Percentiles rank a stretch among this genome's conserved stretches.
These are phyloP conservation scores for Cheracebus regulus DNA, from an alignment of 2,797 vertebrate genomes.

Conservation along the genomic window DNA sequence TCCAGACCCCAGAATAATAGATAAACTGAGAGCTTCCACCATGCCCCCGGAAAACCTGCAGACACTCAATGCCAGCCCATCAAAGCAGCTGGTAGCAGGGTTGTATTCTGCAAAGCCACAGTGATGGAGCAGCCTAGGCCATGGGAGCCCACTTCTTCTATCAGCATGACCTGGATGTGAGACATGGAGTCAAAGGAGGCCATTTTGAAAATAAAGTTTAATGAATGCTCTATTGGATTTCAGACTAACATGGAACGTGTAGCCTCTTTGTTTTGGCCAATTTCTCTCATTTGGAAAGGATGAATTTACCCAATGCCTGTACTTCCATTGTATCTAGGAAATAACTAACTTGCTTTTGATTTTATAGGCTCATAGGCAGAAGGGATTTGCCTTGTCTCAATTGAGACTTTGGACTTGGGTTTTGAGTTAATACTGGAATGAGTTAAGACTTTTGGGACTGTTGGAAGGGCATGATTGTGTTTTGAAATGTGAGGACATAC, in stretches of 20 bases:
- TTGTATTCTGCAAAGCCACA: background rate
- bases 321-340: background rate
- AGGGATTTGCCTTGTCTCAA: background rate
- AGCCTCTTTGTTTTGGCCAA: background rate
- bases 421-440: background rate
- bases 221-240: background rate
- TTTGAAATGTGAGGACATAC: background rate
- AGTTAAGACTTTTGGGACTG: background rate
- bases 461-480: background rate
- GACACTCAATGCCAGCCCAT: background rate
- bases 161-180: background rate
- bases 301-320: background rate
- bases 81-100: background rate
- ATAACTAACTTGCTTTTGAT: background rate
- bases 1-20: background rate
- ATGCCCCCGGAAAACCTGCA: background rate
- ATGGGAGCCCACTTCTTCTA: background rate
- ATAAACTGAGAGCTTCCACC: background rate
- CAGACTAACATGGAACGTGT: background rate
- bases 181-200: background rate
- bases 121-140: background rate
- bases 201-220: background rate
- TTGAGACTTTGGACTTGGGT: background rate
- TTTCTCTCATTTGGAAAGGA: background rate
- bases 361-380: background rate